Percentiles rank a stretch among this genome's conserved stretches.
Conservation (phyloP, 2,797 vertebrate species). For the Halcyon smyrnensis region DNA sequence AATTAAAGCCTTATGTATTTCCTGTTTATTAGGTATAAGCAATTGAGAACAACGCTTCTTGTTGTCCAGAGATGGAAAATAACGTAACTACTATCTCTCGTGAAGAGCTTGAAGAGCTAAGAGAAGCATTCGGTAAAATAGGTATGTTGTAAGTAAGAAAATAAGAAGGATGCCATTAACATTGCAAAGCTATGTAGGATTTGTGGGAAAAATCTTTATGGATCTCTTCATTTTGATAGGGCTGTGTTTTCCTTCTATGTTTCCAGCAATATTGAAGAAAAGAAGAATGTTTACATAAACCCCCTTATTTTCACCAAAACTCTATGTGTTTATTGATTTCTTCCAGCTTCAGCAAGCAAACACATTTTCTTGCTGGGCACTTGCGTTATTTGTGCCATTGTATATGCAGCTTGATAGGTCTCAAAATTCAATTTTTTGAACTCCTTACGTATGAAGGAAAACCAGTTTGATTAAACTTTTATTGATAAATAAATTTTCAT, state of each 20-base stretch:
- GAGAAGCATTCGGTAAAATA: slow-evolving; percentile 93
- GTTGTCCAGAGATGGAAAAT: slow-evolving; percentile 83
- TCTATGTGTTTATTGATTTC: not conserved
- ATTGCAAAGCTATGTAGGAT: not conserved
- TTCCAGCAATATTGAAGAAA: not conserved
- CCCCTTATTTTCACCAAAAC: not conserved
- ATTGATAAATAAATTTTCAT: not conserved
- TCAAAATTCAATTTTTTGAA: not conserved
- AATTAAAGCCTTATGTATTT: not conserved
- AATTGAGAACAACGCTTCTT: not conserved
- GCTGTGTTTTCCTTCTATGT: not conserved
- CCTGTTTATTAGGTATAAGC: slow-evolving; percentile 45
- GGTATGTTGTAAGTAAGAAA: slow-evolving; percentile 77
- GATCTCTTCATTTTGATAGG: not conserved
- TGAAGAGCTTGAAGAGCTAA: slow-evolving; percentile 93
- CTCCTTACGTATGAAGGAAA: not conserved
- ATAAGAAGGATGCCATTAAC: not conserved
- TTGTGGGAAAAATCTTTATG: not conserved
- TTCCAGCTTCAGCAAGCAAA: not conserved
- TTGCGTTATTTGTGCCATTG: not conserved
- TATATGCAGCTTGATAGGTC: not conserved
- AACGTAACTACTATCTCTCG: slow-evolving; percentile 89
- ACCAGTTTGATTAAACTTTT: not conserved
- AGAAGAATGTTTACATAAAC: not conserved
- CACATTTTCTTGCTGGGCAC: not conserved